Base-by-base conservation (phyloP, 2,888 invertebrate genomes). In the Nymphalis c-album region DNA sequence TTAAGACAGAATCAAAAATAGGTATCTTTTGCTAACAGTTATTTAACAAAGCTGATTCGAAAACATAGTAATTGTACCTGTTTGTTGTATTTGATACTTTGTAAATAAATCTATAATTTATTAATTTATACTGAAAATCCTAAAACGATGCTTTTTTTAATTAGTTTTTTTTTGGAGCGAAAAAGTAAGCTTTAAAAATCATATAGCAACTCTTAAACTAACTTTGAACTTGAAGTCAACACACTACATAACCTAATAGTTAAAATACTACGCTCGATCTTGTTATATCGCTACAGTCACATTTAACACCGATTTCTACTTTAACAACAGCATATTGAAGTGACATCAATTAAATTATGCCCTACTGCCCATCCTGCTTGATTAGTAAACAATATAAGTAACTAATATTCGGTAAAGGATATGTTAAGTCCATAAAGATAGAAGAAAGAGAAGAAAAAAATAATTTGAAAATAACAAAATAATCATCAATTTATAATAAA, bases 141-240 rank as follows among this genome's bases (percentile, higher is more conserved):
- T 8, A 18, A 53, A 53, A 53, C 51, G 13, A 2, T 63, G 40
- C 18, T 45, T 20, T 22, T 47, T 45, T 51, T 46, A 31, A 57
- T 61, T 31, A 58, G 20, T n/a, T 35, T 31, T 18, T 10, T 53
- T 47, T 16, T 18, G 18, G 8, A 63, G 60, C 63, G 63, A n/a
- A 50, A 40, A 61, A 53, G 58, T 61, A 65, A 71, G 58, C 65
- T 20, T 57, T 60, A 63, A 63, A 50, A 51, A 20, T 60, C 46
- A 62, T 53, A 69, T 63, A 55, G 48, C 45, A 66, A 61, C 55
- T 18, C 48, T 58, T 57, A 60, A 40, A 58, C 60, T 63, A 68
- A 58, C 51, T 71, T 71, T 71, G 71, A 69, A 71, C 71, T 67
- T 69, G 69, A 66, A 71, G 60, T 69, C 64, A 66, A 66, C 63